Evolutionary conservation across 2,797 vertebrate genomes (phyloP).

Genomic region (Hippopotamyrus pictus): DNA sequence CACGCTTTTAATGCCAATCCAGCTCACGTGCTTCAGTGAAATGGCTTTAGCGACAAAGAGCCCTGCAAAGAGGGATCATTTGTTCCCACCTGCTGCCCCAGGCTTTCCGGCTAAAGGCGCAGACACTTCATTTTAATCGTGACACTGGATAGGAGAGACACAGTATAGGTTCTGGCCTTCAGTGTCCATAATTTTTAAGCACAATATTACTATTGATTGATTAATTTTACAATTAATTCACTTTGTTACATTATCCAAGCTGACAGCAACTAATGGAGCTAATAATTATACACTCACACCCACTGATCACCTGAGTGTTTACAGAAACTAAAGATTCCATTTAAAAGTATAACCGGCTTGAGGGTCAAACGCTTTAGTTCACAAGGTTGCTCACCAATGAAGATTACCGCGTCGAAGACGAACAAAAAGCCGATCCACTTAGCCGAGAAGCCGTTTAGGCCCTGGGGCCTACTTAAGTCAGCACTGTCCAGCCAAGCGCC

Average conservation of each 20-base stretch:
- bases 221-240: neutral
- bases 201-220: neutral
- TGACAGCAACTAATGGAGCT: neutral
- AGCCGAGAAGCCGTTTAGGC: neutral
- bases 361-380: neutral
- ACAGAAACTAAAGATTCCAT: neutral
- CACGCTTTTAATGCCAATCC: conserved; percentile 21
- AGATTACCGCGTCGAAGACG: neutral
- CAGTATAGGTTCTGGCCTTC: neutral
- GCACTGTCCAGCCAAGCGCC: neutral
- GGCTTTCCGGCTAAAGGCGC: neutral
- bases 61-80: conserved; percentile 16
- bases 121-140: neutral
- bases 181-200: neutral
- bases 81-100: neutral
- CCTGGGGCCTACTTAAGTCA: neutral
- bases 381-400: neutral
- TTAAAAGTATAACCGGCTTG: neutral
- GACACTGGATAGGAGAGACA: neutral
- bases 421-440: neutral
- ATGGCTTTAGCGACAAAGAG: neutral
- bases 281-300: neutral
- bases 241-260: neutral
- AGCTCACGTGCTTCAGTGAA: neutral
- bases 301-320: neutral